Conservation (phyloP, 35 echinoderm and acorn worm genomes). For the Lytechinus variegatus region DNA sequence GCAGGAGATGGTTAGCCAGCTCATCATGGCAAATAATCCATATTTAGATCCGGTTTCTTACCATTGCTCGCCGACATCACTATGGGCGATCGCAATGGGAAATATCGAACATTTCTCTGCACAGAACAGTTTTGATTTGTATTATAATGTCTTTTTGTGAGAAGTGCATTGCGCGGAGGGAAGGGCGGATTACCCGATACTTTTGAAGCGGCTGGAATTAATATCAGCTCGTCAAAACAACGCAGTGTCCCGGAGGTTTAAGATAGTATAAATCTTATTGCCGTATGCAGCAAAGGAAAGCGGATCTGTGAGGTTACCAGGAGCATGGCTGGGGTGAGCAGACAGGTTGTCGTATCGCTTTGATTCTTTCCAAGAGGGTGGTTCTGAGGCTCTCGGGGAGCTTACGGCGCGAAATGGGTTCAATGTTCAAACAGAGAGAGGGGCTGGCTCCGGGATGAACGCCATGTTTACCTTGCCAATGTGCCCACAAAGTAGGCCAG, state of each 20-base stretch:
- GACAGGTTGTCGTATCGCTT: slow-evolving; percentile 7
- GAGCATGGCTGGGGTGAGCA: slow-evolving; percentile 29
- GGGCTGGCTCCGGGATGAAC: neutral
- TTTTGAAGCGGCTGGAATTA: slow-evolving; percentile 20
- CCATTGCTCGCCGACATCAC: slow-evolving; percentile 8
- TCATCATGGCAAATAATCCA: slow-evolving; percentile 12
- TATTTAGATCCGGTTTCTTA: slow-evolving; percentile 4
- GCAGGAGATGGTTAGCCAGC: neutral
- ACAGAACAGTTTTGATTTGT: neutral
- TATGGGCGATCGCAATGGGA: neutral
- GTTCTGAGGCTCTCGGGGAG: neutral
- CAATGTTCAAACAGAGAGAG: neutral
- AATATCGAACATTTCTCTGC: slow-evolving; percentile 44
- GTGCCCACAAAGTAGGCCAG: slow-evolving; percentile 49
- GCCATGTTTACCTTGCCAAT: slow-evolving; percentile 44
- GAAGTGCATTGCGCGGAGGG: slow-evolving; percentile 20
- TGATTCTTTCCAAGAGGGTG: neutral
- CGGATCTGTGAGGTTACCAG: neutral
- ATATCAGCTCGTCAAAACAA: slow-evolving; percentile 52
- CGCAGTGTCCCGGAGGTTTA: neutral
- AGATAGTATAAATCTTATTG: slow-evolving; percentile 51
- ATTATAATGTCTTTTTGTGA: neutral
- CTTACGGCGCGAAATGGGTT: neutral
- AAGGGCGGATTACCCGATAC: neutral
- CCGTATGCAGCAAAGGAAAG: slow-evolving; percentile 44